Conservation (phyloP, 2,888 invertebrate genomes). For the Elysia crispata region DNA sequence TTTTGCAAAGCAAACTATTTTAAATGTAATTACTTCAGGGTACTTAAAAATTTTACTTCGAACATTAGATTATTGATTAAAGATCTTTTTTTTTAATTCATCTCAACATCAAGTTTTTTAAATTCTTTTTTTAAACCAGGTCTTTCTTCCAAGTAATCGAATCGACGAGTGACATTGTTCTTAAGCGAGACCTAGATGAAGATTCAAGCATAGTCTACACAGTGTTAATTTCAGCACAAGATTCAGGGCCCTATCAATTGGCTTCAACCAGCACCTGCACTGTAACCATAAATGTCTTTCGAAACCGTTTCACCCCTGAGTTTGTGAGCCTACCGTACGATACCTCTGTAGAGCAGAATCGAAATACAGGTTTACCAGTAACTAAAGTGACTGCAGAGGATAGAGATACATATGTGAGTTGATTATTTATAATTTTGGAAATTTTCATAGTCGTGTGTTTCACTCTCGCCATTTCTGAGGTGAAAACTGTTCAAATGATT, state of each 20-base stretch:
- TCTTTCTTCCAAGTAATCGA: too few relatives aligned
- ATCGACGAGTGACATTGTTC: conserved; percentile 14
- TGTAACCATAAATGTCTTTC: conserved; percentile 59
- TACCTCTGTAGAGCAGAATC: conserved; percentile 37
- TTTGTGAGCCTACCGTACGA: conserved; percentile 54
- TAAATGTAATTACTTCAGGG: too few relatives aligned
- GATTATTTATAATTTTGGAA: neutral
- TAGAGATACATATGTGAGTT: conserved; percentile 55
- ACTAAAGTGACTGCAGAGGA: conserved; percentile 56
- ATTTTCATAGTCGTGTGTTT: too few relatives aligned
- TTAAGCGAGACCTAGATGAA: conserved; percentile 23
- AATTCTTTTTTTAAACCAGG: too few relatives aligned
- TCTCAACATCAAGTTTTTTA: too few relatives aligned
- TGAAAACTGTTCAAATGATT: too few relatives aligned
- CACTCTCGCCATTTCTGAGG: too few relatives aligned
- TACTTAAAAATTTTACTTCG: too few relatives aligned
- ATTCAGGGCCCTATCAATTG: conserved; percentile 31
- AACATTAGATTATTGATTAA: too few relatives aligned
- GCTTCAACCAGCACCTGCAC: conserved; percentile 27
- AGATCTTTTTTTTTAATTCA: too few relatives aligned
- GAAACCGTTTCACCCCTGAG: conserved; percentile 60
- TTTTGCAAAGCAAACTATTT: too few relatives aligned
- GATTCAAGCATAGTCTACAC: neutral
- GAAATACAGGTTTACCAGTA: conserved; percentile 52
- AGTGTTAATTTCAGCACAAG: conserved; percentile 36